Evolutionary conservation across 64 coral and sea anemone genomes (phyloP).

Genomic region (Astreopora myriophthalma): DNA sequence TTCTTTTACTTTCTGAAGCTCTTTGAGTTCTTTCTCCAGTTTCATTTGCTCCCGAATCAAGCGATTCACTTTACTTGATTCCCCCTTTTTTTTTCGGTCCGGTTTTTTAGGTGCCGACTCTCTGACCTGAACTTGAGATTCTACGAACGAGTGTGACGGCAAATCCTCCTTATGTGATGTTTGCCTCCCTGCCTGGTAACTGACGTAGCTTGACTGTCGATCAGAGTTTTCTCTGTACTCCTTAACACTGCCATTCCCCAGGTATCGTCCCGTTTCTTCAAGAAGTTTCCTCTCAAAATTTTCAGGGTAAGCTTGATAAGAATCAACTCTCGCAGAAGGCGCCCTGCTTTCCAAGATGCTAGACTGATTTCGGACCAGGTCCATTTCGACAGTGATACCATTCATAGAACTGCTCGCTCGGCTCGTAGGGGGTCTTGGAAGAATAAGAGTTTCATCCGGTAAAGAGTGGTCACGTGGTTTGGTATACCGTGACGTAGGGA

Average conservation of each 20-base stretch:
- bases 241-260: not conserved
- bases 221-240: not conserved
- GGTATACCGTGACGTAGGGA: not conserved
- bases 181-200: not conserved
- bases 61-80: not conserved
- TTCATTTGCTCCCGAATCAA: slow-evolving; percentile 46
- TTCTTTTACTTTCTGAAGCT: slow-evolving; percentile 16
- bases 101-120: slow-evolving; percentile 4
- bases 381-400: not conserved
- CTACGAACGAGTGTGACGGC: not conserved
- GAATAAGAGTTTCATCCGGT: not conserved
- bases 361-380: not conserved
- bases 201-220: not conserved
- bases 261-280: not conserved
- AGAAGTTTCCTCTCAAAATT: not conserved
- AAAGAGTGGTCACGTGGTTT: not conserved
- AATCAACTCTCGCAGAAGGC: not conserved
- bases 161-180: not conserved
- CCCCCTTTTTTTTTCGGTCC: slow-evolving; percentile 9
- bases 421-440: not conserved
- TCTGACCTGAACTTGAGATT: not conserved
- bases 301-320: not conserved
- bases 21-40: slow-evolving; percentile 54
- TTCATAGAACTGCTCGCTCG: not conserved
- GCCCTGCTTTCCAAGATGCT: not conserved